Base-by-base conservation (phyloP, 1,140 invertebrate species). In the Adoxophyes honmai region DNA sequence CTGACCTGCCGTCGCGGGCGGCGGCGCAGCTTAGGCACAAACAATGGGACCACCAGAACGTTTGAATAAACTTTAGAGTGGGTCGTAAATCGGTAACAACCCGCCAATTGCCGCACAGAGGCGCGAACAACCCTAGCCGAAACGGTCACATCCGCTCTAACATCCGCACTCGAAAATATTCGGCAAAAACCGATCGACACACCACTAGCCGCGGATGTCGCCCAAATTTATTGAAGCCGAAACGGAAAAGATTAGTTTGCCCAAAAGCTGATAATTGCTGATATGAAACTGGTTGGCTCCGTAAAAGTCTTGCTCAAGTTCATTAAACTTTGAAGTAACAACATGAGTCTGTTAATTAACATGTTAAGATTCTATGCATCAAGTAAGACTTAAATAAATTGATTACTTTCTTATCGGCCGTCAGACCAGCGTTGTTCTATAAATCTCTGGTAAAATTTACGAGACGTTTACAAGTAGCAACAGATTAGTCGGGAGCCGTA, bases 41-140 rank as follows among this genome's bases (percentile, higher is more conserved):
- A 88, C 85, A 88, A 88, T 88, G 73, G 83, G 84, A 88, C 85
- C 85, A 86, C 85, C 82, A 77, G 72, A 83, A 83, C 66, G 65
- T 70, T 28, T 69, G 80, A 75, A 84, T 81, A 78, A 85, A 81
- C 62, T 85, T 83, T 79, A 82, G 84, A 88, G 82, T 83, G 78
- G 80, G 73, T 71, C 71, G 67, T 88, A 86, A 88, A 88, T 83
- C 78, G 77, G 80, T 84, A 81, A 88, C 78, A 78, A 81, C 82
- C 79, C 61, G 85, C 85, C 81, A 86, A 86, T 88, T 83, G 82
- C 75, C 80, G 66, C 75, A 82, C 82, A 80, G 85, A 83, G 85
- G 85, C 85, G 85, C 77, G 80, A 87, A 87, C 75, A 69, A 68
- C 72, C 62, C 64, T 60, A 59, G 66, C 73, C 75, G 70, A 72